Conservation (phyloP, 2,797 vertebrate species). For the Melanogrammus aeglefinus region DNA sequence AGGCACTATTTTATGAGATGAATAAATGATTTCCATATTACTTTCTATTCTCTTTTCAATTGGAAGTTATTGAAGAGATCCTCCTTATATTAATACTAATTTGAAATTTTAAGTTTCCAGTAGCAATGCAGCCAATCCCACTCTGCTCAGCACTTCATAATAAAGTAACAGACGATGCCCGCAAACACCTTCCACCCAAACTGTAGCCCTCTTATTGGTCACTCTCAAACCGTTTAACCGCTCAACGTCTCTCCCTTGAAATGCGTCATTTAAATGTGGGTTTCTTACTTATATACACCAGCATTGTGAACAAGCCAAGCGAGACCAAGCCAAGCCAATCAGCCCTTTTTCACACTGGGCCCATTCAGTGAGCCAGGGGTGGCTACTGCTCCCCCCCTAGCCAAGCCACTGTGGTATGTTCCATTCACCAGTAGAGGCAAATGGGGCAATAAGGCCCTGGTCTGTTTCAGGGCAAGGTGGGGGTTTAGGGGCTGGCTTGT, state of each 20-base stretch:
- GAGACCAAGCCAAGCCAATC: slow-evolving; percentile 40
- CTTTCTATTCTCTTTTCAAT: not conserved
- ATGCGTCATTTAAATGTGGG: slow-evolving; percentile 58
- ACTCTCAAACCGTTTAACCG: slow-evolving; percentile 25
- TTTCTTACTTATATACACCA: slow-evolving; percentile 38
- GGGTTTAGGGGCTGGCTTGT: slow-evolving; percentile 49
- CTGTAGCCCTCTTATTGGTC: slow-evolving; percentile 7
- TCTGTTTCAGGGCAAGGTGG: slow-evolving; percentile 65
- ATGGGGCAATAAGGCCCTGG: slow-evolving; percentile 63
- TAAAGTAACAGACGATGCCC: slow-evolving; percentile 28
- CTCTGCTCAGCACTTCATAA: slow-evolving; percentile 16
- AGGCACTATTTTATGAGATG: not conserved
- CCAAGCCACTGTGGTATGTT: slow-evolving; percentile 63
- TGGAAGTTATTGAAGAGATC: not conserved
- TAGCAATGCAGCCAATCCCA: not conserved
- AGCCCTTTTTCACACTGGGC: slow-evolving; percentile 56
- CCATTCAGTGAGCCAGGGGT: slow-evolving; percentile 63
- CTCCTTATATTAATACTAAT: not conserved
- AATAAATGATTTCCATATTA: no score
- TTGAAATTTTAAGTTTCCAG: not conserved
- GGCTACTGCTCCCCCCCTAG: slow-evolving; percentile 49
- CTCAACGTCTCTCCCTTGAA: slow-evolving; percentile 33
- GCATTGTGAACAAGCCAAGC: slow-evolving; percentile 45
- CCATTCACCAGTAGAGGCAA: slow-evolving; percentile 58
- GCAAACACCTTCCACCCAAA: slow-evolving; percentile 27